These are phyloP conservation scores for Himantopus leucocephalus DNA, from an alignment of 2,113 vertebrate genomes.

Conservation along the genomic window DNA sequence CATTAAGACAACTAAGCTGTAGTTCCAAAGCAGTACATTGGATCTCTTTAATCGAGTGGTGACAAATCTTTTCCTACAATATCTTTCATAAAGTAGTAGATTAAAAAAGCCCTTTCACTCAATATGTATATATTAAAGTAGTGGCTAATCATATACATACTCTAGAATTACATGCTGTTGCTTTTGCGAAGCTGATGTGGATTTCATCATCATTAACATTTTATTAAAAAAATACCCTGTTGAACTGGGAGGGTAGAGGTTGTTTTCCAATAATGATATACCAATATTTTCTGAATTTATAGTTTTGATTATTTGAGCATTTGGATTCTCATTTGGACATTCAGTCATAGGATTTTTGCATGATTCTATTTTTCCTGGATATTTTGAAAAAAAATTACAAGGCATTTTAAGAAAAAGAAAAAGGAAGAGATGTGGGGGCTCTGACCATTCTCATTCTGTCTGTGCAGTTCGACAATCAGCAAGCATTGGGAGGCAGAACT, in stretches of 20 bases:
- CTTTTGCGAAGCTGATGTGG: neutral
- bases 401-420: neutral
- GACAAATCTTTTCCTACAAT: neutral
- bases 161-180: neutral
- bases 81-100: neutral
- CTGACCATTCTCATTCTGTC: slow-evolving; percentile 27
- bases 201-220: neutral
- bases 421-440: neutral
- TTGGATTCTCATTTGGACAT: neutral
- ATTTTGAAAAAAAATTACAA: neutral
- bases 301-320: neutral
- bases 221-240: neutral
- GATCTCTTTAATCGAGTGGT: neutral
- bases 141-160: neutral
- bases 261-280: neutral
- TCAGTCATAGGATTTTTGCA: neutral
- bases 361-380: neutral
- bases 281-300: neutral
- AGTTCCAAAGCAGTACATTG: neutral
- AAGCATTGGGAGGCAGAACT: slow-evolving; percentile 97
- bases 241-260: neutral
- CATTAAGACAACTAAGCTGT: neutral
- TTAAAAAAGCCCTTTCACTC: neutral
- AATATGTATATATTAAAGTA: neutral
- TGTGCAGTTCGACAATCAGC: slow-evolving; percentile 78